Base-by-base conservation (phyloP, 2,888 invertebrate species). In the Drosophila parthenogenetica region DNA sequence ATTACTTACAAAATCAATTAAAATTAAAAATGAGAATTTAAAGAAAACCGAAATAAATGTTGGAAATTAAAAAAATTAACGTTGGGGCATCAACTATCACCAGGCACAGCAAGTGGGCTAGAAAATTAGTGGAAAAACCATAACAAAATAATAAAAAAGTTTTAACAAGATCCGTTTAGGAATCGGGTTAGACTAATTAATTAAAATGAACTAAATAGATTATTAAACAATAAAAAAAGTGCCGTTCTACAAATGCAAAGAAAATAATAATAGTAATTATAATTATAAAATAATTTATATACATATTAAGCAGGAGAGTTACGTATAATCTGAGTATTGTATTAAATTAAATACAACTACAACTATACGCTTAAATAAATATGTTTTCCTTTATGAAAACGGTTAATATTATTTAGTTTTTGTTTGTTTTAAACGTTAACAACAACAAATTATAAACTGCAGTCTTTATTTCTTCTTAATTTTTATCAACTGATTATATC, bases 211-310 rank as follows among this genome's bases (percentile, higher is more conserved):
- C 37, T 50, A 54, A 51, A 53, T 48, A 32, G 8, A 48, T 14
- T 11, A 16, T 25, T 0, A 57, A 55, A 40, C 32, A 65, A 32
- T 54, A 22, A 17, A 55, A 72, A 80, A 84, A 84, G 83, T 84
- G 83, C 87, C 83, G 83, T 88, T 84, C 83, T 84, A 88, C 86
- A 83, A 82, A 78, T 86, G 88, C 78, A 85, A 75, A 79, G 35
- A 35, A 73, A 68, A 59, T 53, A 22, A 48, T 64, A 49, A 45
- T 49, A 61, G 32, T 43, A 39, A 40, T 43, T 49, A 63, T 57
- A 29, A 64, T 45, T 42, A 58, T 61, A 37, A 39, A 51, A 22
- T 54, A 61, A 64, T 61, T 57, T 50, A 51, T 55, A 57, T 69
- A 67, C 46, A 57, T 57, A 67, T 55, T 45, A 39, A 57, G 17